Conservation (phyloP, 2,888 invertebrate genomes). For the Busseola fusca region DNA sequence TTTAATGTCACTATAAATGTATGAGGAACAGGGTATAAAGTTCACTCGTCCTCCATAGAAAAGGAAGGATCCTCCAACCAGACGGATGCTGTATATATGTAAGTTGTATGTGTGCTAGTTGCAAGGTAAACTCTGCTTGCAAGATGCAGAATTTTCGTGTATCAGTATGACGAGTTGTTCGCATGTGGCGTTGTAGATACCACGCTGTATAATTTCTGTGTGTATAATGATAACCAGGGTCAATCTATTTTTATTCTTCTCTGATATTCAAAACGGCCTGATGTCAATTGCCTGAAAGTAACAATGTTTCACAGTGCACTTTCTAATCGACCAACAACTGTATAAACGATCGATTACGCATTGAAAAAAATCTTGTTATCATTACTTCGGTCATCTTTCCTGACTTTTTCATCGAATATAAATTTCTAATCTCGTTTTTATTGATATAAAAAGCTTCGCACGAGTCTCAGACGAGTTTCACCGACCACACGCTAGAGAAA, state of each 20-base stretch:
- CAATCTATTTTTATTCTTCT: background rate
- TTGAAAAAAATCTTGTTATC: background rate
- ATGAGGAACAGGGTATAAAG: too few species aligned
- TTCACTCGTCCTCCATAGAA: too few species aligned
- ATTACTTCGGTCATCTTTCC: slow-evolving; percentile 15
- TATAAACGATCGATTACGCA: slow-evolving; percentile 6
- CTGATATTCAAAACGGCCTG: background rate
- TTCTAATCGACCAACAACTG: background rate
- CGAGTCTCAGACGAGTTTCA: slow-evolving; percentile 33
- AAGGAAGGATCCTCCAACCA: too few species aligned
- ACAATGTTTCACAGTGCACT: background rate
- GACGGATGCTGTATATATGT: too few species aligned
- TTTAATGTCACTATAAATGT: too few species aligned
- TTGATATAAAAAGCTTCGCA: slow-evolving; percentile 39
- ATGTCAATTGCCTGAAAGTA: background rate
- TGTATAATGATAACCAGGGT: background rate
- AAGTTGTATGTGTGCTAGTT: too few species aligned
- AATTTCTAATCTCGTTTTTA: slow-evolving; percentile 51
- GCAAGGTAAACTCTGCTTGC: too few species aligned
- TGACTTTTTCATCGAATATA: slow-evolving; percentile 20
- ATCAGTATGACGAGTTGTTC: too few species aligned
- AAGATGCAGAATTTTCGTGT: too few species aligned
- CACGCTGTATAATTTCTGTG: too few species aligned
- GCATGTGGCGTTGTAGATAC: too few species aligned
- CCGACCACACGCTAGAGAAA: slow-evolving; percentile 56